These are phyloP conservation scores for Argynnis bischoffii DNA, from an alignment of 2,888 invertebrate species.

Conservation along the genomic window DNA sequence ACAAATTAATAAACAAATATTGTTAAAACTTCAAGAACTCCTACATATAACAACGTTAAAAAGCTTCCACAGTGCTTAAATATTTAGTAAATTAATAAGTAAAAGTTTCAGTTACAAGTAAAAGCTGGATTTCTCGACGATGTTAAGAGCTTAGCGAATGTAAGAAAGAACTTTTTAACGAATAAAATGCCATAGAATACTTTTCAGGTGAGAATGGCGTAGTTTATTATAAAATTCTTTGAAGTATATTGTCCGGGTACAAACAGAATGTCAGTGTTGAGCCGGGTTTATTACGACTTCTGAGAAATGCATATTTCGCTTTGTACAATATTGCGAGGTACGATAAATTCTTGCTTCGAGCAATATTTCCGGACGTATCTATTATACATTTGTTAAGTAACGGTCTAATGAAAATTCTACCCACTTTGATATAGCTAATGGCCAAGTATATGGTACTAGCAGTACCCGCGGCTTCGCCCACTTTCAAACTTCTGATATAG, in stretches of 20 bases:
- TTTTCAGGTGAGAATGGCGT: conserved; percentile 35
- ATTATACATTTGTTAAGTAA: background rate
- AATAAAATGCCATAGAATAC: conserved; percentile 30
- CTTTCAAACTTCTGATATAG: too few relatives aligned
- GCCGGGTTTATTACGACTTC: conserved; percentile 29
- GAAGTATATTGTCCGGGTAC: conserved; percentile 35
- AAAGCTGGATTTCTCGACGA: background rate
- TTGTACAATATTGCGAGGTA: conserved; percentile 12
- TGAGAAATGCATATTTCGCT: conserved; percentile 30
- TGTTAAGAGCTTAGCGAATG: background rate
- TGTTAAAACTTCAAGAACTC: too few relatives aligned
- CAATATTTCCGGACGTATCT: background rate
- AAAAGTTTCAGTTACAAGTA: background rate
- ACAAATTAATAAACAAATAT: too few relatives aligned
- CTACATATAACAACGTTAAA: too few relatives aligned
- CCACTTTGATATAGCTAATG: too few relatives aligned
- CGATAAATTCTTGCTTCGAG: conserved; percentile 6
- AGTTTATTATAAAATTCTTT: conserved; percentile 38
- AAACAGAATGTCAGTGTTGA: conserved; percentile 36
- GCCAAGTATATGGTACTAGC: too few relatives aligned
- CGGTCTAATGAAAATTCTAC: background rate
- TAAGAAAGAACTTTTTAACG: conserved; percentile 2
- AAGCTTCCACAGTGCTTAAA: background rate
- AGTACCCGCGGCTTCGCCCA: too few relatives aligned
- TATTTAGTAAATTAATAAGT: background rate